These are phyloP conservation scores for Epirrhoe alternata DNA, from an alignment of 2,888 invertebrate species.

Conservation along the genomic window DNA sequence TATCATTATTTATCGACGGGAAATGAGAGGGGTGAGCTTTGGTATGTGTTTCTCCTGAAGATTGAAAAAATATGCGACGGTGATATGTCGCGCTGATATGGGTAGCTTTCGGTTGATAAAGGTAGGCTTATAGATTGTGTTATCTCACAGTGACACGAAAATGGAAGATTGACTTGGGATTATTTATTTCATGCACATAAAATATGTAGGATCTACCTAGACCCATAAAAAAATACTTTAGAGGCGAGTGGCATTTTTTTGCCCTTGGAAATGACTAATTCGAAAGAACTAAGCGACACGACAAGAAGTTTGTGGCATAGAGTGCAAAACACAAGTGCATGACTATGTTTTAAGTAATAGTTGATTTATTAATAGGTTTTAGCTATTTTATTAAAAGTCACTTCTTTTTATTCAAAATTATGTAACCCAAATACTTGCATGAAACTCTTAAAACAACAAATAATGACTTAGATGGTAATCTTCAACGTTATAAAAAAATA, in stretches of 20 bases:
- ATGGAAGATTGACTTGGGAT: neutral
- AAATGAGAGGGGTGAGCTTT: conserved; percentile 16
- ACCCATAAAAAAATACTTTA: too few species aligned
- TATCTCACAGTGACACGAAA: too few species aligned
- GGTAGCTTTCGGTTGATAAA: neutral
- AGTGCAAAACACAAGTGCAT: too few species aligned
- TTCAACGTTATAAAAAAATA: neutral
- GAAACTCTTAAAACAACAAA: neutral
- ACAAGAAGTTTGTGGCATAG: too few species aligned
- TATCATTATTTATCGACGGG: conserved; percentile 22
- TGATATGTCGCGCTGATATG: conserved; percentile 5
- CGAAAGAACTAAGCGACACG: too few species aligned
- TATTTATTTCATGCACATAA: neutral
- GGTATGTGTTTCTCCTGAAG: conserved; percentile 1
- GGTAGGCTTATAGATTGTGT: neutral
- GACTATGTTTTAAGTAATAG: too few species aligned
- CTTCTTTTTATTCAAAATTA: neutral
- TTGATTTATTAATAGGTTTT: too few species aligned
- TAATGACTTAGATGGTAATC: conserved; percentile 1
- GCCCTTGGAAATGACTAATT: too few species aligned
- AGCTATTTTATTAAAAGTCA: neutral
- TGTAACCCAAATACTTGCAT: neutral
- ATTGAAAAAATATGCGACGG: neutral
- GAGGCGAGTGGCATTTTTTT: too few species aligned
- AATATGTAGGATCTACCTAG: too few species aligned